Conservation (phyloP, 2,797 vertebrate genomes). For the Cottoperca gobio region DNA sequence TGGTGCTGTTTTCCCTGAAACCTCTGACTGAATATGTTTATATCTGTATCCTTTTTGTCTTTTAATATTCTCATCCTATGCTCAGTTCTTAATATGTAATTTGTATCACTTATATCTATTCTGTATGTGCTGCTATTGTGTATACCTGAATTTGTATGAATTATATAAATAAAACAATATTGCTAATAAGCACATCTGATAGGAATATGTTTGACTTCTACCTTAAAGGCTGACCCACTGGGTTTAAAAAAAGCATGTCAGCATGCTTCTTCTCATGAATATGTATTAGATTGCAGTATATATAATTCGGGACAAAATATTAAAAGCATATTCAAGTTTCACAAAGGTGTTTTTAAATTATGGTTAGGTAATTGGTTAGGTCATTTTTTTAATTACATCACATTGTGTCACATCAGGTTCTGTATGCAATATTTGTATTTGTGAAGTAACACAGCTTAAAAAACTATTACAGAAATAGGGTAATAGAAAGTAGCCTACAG, state of each 20-base stretch:
- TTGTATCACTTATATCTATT: too few relatives aligned
- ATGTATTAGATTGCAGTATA: too few relatives aligned
- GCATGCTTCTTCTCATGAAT: too few relatives aligned
- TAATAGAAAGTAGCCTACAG: neutral
- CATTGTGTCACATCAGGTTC: neutral
- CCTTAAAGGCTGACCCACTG: neutral
- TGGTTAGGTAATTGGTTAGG: neutral
- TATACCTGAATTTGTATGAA: too few relatives aligned
- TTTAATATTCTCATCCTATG: too few relatives aligned
- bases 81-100: too few relatives aligned
- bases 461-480: neutral
- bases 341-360: neutral
- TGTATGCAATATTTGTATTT: neutral
- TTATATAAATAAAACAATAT: too few relatives aligned
- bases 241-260: neutral
- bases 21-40: too few relatives aligned
- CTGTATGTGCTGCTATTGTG: too few relatives aligned
- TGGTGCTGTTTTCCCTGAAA: too few relatives aligned
- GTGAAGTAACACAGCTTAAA: neutral
- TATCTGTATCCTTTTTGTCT: too few relatives aligned
- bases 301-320: too few relatives aligned
- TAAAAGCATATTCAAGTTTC: neutral
- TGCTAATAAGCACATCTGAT: neutral
- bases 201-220: neutral
- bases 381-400: neutral